Base-by-base conservation (phyloP, 1,140 invertebrate species). In the Zophobas morio region DNA sequence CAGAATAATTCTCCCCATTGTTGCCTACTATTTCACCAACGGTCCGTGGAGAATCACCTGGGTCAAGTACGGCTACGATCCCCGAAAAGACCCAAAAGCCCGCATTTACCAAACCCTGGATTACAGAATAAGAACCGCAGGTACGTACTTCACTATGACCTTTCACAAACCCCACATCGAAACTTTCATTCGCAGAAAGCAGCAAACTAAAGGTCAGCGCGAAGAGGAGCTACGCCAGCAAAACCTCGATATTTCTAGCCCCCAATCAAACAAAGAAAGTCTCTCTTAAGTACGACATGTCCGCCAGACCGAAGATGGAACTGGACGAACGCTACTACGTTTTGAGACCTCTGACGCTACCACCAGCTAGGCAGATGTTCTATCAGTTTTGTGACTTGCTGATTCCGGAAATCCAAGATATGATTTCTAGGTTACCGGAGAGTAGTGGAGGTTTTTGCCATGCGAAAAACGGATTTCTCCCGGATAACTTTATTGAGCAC, bases 11-110 rank as follows among this genome's bases (percentile, higher is more conserved):
- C 86, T 98, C 49, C 96, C 96, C 0, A 89, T 91, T 36, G 86
- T 96, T 0, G 94, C 96, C 0, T 95, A 96, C 85, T 96, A 96
- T 85, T 96, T 94, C 86, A 89, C 90, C 6, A 94, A 91, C 80
- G 97, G 97, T 0, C 97, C 97, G 0, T 99, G 96, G 95, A 88
- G 95, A 72, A 91, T 92, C 56, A 90, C 94, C 83, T 98, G 96
- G 94, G 92, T 96, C 0, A 91, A 89, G 84, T 92, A 94, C 82
- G 96, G 96, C 0, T 98, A 96, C 82, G 95, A 98, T 88, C 96
- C 96, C 0, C 88, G 94, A 51, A 93, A 92, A 82, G 92, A 96
- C 80, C 92, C 93, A n/a, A 84, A 88, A 1, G 89, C 94, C 36
- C 92, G 94, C 80, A 91, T 91, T 53, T 97, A 96, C 86, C 96